Evolutionary conservation across 2,113 vertebrate genomes (phyloP).

Genomic region (Triplophysa tibetana): DNA sequence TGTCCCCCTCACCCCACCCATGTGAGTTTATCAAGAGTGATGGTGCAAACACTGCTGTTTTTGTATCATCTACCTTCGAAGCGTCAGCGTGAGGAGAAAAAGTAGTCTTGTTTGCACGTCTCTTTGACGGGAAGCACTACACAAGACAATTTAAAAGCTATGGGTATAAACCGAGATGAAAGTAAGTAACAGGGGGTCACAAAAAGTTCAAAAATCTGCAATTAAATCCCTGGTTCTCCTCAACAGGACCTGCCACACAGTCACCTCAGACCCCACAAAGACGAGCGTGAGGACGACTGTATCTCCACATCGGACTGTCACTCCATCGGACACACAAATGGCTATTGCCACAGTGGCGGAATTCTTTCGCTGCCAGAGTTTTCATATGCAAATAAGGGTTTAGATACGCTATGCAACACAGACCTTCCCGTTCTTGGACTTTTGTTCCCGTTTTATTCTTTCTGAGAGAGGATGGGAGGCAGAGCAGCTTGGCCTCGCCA

Average conservation of each 20-base stretch:
- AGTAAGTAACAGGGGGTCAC: constrained; percentile 64
- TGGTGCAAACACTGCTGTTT: constrained; percentile 55
- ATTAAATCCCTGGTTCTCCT: constrained; percentile 61
- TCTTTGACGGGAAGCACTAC: constrained; percentile 17
- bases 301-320: constrained; percentile 65
- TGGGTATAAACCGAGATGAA: constrained; percentile 55
- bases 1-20: constrained; percentile 56
- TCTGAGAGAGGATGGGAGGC: constrained; percentile 65
- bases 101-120: constrained; percentile 1
- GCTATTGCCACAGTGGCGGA: constrained; percentile 69
- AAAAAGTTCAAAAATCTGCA: constrained; percentile 55
- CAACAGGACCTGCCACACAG: constrained; percentile 60
- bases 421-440: constrained; percentile 76
- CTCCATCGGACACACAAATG: constrained; percentile 63
- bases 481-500: constrained; percentile 63
- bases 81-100: too few relatives aligned
- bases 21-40: constrained; percentile 47
- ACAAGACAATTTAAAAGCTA: constrained; percentile 41
- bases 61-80: constrained; percentile 47
- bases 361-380: constrained; percentile 75
- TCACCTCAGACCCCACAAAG: constrained; percentile 53
- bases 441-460: constrained; percentile 74
- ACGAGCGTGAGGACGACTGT: constrained; percentile 55
- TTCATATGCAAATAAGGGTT: constrained; percentile 83
- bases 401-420: constrained; percentile 81